Base-by-base conservation (phyloP, 2,113 vertebrate genomes). In the Terrapene triunguis region DNA sequence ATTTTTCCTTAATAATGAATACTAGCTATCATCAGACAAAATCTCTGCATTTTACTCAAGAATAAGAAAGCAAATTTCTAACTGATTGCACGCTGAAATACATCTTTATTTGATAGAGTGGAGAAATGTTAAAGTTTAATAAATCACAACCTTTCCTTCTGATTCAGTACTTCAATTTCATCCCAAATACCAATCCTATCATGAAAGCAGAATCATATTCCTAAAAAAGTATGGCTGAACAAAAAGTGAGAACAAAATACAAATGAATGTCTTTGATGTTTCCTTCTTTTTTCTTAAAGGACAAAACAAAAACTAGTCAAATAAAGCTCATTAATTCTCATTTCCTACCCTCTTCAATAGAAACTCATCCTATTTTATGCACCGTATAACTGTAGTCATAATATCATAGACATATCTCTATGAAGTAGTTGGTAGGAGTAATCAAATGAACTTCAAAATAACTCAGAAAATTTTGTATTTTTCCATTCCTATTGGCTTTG, bases 391-490 rank as follows among this genome's bases (percentile, higher is more conserved):
- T 50, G 90, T 84, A 95, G 47, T 88, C 51, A 72, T 92, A 92
- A 89, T 29, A 62, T 16, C 16, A 87, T 79, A 57, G 80, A 44
- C 32, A 38, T 85, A 89, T 91, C 78, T 84, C 81, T 89, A 91
- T 84, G 24, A 10, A 89, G 27, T 83, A 94, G 42, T 44, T 50
- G 12, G 42, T 2, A 92, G 27, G 93, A 96, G 22, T 51, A 47
- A 90, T 88, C 51, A 92, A 89, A 95, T 69, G 51, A 96, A 88
- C 93, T 90, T 92, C 57, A 94, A 96, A 69, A 83, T 83, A 90
- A 79, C 55, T 84, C n/a, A 82, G 72, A 89, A 54, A 32, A 59
- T 88, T 11, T 85, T 89, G 54, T 91, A 51, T 90, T 93, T 97
- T 96, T 94, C 74, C 57, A 91, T 80, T 95, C 69, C 47, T 85